Evolutionary conservation across 2,888 invertebrate genomes (phyloP).

Genomic region (Hypolimnas misippus): DNA sequence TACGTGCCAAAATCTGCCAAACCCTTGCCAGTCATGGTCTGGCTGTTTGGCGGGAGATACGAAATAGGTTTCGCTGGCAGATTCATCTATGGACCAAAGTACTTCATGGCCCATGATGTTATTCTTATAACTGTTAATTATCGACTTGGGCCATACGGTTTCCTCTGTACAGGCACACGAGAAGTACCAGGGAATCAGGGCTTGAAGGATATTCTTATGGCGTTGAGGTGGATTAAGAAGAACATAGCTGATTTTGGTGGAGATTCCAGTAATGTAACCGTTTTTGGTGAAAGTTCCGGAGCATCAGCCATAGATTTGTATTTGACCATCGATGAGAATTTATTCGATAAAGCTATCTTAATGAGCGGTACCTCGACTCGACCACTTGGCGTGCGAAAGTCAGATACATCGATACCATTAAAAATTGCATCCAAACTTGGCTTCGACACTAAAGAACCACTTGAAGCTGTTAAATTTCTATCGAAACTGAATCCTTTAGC

Average conservation of each 20-base stretch:
- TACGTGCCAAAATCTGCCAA: slow-evolving; percentile 74
- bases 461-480: slow-evolving; percentile 56
- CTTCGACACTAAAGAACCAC: slow-evolving; percentile 46
- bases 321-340: slow-evolving; percentile 45
- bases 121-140: slow-evolving; percentile 54
- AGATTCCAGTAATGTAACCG: slow-evolving; percentile 47
- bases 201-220: slow-evolving; percentile 51
- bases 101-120: slow-evolving; percentile 44
- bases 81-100: slow-evolving; percentile 52
- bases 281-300: slow-evolving; percentile 49
- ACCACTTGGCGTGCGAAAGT: slow-evolving; percentile 45
- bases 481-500: slow-evolving; percentile 48
- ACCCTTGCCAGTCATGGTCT: slow-evolving; percentile 59
- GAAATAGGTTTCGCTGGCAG: slow-evolving; percentile 56
- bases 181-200: slow-evolving; percentile 57
- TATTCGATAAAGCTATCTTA: slow-evolving; percentile 58
- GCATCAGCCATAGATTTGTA: not conserved
- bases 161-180: slow-evolving; percentile 49
- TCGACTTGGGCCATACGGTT: slow-evolving; percentile 52
- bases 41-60: slow-evolving; percentile 67
- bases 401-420: slow-evolving; percentile 49
- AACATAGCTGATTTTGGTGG: slow-evolving; percentile 54
- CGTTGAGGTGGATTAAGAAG: slow-evolving; percentile 52
- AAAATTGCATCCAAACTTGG: slow-evolving; percentile 55
- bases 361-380: slow-evolving; percentile 56